These are phyloP conservation scores for Actinia equina DNA, from an alignment of 64 coral and sea anemone genomes.

Conservation along the genomic window DNA sequence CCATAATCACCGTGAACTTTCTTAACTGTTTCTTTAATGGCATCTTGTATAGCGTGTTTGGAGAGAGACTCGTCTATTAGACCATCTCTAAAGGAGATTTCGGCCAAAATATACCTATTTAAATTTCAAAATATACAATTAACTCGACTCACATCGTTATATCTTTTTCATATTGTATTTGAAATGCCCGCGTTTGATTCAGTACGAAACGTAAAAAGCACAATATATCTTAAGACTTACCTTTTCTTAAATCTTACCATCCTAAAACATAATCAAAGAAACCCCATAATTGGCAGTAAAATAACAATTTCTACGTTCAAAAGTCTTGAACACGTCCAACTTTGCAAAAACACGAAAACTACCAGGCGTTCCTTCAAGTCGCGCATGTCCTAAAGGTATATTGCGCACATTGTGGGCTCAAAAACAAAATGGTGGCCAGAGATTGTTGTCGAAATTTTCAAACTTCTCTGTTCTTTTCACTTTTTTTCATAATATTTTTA, in stretches of 20 bases:
- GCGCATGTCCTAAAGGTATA: neutral
- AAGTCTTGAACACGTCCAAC: neutral
- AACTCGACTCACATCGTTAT: too few species aligned
- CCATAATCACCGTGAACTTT: constrained; percentile 61
- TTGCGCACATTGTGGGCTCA: neutral
- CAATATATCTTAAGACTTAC: neutral
- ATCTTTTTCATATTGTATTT: neutral
- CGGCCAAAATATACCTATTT: constrained; percentile 52
- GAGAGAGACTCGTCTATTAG: constrained; percentile 42
- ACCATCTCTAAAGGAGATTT: constrained; percentile 66
- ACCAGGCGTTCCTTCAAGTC: neutral
- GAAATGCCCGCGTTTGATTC: neutral
- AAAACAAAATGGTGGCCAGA: constrained; percentile 3
- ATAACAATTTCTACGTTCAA: neutral
- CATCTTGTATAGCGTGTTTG: constrained; percentile 1
- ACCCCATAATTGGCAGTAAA: neutral
- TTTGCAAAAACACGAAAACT: neutral
- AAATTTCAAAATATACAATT: too few species aligned
- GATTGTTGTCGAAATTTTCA: neutral
- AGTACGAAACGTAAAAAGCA: neutral
- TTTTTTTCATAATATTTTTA: neutral
- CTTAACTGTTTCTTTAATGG: constrained; percentile 42
- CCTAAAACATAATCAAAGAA: neutral
- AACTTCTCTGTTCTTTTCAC: neutral
- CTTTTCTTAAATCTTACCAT: constrained; percentile 36